A percentile compares a stretch with the other conserved stretches of the same genome.
Evolutionary conservation across 2,888 invertebrate species (phyloP).

Genomic region (Nowickia ferox): DNA sequence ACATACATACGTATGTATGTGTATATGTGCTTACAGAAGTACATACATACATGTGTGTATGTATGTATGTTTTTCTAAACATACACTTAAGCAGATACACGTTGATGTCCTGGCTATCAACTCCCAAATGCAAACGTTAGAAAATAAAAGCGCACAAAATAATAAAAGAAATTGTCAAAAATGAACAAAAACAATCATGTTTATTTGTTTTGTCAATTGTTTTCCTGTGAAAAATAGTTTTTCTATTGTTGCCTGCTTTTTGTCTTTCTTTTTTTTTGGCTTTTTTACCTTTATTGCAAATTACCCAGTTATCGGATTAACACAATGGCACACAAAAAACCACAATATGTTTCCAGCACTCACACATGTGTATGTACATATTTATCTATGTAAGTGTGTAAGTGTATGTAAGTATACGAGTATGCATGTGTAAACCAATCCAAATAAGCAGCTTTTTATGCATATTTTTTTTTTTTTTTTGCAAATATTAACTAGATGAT

Average conservation of each 20-base stretch:
- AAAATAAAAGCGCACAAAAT: slow-evolving; percentile 26
- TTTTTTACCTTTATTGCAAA: slow-evolving; percentile 56
- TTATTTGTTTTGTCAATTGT: slow-evolving; percentile 70
- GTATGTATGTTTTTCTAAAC: no score
- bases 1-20: background rate
- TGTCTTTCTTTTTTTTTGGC: background rate
- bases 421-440: no score
- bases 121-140: background rate
- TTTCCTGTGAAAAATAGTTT: background rate
- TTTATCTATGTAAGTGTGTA: no score
- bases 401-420: no score
- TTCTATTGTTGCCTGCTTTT: slow-evolving; percentile 6
- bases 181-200: slow-evolving; percentile 47
- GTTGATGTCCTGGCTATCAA: slow-evolving; percentile 21
- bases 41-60: background rate
- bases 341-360: background rate
- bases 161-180: background rate
- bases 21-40: background rate
- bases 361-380: background rate
- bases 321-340: slow-evolving; percentile 49
- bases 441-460: no score
- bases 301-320: slow-evolving; percentile 68
- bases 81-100: no score
- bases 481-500: background rate
- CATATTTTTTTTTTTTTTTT: background rate